Percentiles rank a stretch among this genome's conserved stretches.
Evolutionary conservation across 1,140 invertebrate species (phyloP).

Genomic region (Calephelis virginiensis): DNA sequence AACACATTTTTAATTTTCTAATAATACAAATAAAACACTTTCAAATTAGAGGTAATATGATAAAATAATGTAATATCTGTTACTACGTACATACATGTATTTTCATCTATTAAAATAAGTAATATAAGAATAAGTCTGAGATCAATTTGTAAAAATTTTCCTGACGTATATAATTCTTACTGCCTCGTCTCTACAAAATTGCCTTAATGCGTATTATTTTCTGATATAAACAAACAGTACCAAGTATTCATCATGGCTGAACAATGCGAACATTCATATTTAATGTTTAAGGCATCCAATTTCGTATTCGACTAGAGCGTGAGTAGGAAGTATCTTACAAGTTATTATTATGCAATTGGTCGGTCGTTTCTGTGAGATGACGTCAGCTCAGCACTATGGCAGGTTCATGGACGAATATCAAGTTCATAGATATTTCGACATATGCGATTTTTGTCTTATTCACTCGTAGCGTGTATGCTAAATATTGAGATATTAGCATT

Average conservation of each 20-base stretch:
- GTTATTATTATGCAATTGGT: slow-evolving; percentile 59
- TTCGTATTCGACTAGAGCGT: slow-evolving; percentile 10
- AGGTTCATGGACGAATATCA: slow-evolving; percentile 52
- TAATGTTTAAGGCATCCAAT: slow-evolving; percentile 9
- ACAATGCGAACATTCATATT: slow-evolving; percentile 7
- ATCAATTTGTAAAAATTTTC: too few relatives aligned
- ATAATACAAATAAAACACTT: too few relatives aligned
- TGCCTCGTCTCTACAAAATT: too few relatives aligned
- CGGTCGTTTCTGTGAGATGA: slow-evolving; percentile 45
- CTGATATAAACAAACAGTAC: neutral
- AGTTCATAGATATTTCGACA: slow-evolving; percentile 44
- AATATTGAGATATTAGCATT: neutral
- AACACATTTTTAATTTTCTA: too few relatives aligned
- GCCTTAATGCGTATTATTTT: neutral
- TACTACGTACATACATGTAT: too few relatives aligned
- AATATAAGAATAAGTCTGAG: too few relatives aligned
- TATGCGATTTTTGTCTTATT: slow-evolving; percentile 19
- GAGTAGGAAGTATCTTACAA: slow-evolving; percentile 19
- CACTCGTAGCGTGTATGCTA: neutral
- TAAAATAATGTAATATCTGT: too few relatives aligned
- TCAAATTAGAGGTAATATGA: too few relatives aligned
- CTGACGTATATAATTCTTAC: too few relatives aligned
- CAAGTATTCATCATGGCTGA: neutral
- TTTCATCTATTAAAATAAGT: too few relatives aligned
- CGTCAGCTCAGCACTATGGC: slow-evolving; percentile 43